Percentiles rank a stretch among this genome's conserved stretches.
Evolutionary conservation across 1,140 invertebrate genomes (phyloP).

Genomic region (Capitella teleta): DNA sequence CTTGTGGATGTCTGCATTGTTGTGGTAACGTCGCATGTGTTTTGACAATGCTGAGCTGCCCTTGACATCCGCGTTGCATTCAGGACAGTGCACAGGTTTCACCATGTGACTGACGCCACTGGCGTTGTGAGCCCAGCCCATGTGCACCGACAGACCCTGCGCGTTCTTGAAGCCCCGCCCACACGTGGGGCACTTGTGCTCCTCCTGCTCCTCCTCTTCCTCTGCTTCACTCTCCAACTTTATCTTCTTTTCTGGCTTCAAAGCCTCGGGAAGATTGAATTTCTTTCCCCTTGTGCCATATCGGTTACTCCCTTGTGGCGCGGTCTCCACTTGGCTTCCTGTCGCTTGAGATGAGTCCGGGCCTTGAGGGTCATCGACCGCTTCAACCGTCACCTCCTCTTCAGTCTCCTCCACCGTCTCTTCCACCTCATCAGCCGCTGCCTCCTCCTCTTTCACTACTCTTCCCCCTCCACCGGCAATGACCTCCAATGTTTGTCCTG

Average conservation of each 20-base stretch:
- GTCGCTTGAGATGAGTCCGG: no score
- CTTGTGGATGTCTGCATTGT: neutral
- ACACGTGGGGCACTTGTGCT: neutral
- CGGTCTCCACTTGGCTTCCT: no score
- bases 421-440: neutral
- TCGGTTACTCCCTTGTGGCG: neutral
- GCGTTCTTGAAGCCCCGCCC: slow-evolving; percentile 1
- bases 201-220: neutral
- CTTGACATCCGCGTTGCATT: neutral
- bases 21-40: neutral
- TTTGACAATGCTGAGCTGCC: neutral
- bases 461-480: no score
- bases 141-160: neutral
- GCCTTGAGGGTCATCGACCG: no score
- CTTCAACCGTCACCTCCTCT: neutral
- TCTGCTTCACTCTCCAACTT: neutral
- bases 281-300: neutral
- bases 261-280: neutral
- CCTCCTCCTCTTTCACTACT: no score
- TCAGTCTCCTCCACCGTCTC: neutral
- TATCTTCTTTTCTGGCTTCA: neutral
- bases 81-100: neutral
- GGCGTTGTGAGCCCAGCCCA: neutral
- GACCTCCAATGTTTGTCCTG: no score
- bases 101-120: neutral